Percentiles rank a stretch among this genome's conserved stretches.
Conservation (phyloP, 2,888 invertebrate genomes). For the Plutella xylostella region DNA sequence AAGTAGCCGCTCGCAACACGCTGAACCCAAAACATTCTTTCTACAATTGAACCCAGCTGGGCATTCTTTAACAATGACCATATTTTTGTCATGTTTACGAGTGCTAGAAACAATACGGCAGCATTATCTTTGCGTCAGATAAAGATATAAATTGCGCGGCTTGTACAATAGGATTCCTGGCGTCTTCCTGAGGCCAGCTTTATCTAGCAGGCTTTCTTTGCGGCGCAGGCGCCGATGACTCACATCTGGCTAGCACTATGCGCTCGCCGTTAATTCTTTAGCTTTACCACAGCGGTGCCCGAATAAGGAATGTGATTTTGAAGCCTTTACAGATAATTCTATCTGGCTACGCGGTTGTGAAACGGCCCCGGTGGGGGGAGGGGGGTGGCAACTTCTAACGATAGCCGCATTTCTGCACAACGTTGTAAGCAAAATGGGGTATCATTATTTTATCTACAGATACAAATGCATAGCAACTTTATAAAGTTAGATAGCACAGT, state of each 20-base stretch:
- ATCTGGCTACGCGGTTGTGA: too few relatives aligned
- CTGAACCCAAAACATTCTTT: neutral
- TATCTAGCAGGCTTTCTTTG: neutral
- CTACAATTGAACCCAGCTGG: neutral
- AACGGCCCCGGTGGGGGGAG: too few relatives aligned
- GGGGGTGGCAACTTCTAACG: too few relatives aligned
- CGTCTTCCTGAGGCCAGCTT: neutral
- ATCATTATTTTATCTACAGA: too few relatives aligned
- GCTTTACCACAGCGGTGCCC: neutral
- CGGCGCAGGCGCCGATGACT: constrained; percentile 31
- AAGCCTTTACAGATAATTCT: neutral
- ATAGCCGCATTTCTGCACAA: too few relatives aligned
- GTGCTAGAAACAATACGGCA: constrained; percentile 1
- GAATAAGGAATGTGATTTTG: constrained; percentile 2
- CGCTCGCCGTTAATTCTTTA: neutral
- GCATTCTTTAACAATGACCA: neutral
- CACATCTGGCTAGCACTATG: constrained; percentile 42
- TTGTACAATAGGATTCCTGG: constrained; percentile 6
- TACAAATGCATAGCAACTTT: too few relatives aligned
- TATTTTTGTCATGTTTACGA: constrained; percentile 1
- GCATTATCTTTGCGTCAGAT: neutral
- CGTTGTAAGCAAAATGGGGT: too few relatives aligned
- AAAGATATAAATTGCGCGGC: constrained; percentile 5
- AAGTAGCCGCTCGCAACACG: neutral
- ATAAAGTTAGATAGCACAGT: too few relatives aligned